Evolutionary conservation across 1,140 invertebrate species (phyloP).

Genomic region (Procambarus clarkii): DNA sequence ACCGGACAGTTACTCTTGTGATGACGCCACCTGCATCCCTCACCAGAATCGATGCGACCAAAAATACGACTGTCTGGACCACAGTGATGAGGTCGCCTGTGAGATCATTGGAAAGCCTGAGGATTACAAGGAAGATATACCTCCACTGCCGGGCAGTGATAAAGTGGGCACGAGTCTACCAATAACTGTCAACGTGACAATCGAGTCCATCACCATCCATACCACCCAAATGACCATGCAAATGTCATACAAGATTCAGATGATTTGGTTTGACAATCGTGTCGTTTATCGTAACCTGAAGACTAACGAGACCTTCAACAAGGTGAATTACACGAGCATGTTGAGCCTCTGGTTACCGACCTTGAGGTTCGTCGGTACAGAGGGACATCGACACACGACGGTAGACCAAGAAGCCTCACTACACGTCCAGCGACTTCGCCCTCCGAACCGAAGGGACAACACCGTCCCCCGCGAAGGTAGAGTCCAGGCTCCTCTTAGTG

Average conservation of each 20-base stretch:
- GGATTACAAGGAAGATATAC: constrained; percentile 47
- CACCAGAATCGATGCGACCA: constrained; percentile 55
- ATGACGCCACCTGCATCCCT: constrained; percentile 58
- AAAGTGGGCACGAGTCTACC: not conserved
- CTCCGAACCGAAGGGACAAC: not conserved
- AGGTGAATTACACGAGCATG: constrained; percentile 31
- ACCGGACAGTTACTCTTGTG: constrained; percentile 43
- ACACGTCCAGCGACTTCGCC: not conserved
- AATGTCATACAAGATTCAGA: constrained; percentile 47
- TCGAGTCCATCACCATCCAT: constrained; percentile 49
- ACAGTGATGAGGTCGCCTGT: constrained; percentile 57
- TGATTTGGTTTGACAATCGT: constrained; percentile 65
- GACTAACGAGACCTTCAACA: constrained; percentile 43
- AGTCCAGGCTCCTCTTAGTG: too few species aligned
- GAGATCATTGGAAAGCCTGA: constrained; percentile 35
- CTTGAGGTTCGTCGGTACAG: constrained; percentile 45
- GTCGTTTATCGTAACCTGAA: constrained; percentile 65
- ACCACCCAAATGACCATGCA: constrained; percentile 57
- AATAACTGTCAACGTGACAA: constrained; percentile 6
- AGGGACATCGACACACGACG: not conserved
- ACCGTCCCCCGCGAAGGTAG: constrained; percentile 1
- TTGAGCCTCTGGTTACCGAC: constrained; percentile 51
- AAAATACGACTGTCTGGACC: constrained; percentile 66
- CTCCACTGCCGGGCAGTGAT: not conserved
- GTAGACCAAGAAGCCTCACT: not conserved